These are phyloP conservation scores for Hirtodrosophila histrioides DNA, from an alignment of 2,888 invertebrate species.

Conservation along the genomic window DNA sequence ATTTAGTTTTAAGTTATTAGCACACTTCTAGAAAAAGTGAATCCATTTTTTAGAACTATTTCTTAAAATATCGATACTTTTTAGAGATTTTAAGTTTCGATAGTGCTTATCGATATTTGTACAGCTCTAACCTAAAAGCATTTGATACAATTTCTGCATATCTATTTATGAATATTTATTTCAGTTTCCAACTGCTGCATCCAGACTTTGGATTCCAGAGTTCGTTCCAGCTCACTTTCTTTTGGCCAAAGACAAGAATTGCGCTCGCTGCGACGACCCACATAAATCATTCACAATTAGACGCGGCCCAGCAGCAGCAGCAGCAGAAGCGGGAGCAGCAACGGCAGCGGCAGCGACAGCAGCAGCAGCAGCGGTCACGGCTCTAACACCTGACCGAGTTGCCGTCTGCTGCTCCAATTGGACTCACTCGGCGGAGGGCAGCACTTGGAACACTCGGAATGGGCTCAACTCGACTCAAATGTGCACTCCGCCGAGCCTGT, in stretches of 20 bases:
- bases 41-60: too few species aligned
- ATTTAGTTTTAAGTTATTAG: too few species aligned
- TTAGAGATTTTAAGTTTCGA: too few species aligned
- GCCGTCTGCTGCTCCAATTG: constrained; percentile 35
- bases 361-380: constrained; percentile 49
- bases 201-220: constrained; percentile 4
- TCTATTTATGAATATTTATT: constrained; percentile 5
- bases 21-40: too few species aligned
- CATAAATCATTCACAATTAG: constrained; percentile 78
- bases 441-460: constrained; percentile 2
- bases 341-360: not conserved
- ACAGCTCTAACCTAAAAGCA: constrained; percentile 6
- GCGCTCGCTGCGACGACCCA: constrained; percentile 66
- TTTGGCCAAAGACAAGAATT: constrained; percentile 50
- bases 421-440: constrained; percentile 24
- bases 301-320: constrained; percentile 59
- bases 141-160: constrained; percentile 17
- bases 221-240: constrained; percentile 59
- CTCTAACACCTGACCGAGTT: constrained; percentile 72
- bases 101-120: too few species aligned
- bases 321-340: constrained; percentile 10
- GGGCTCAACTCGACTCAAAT: constrained; percentile 1
- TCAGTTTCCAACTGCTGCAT: constrained; percentile 27
- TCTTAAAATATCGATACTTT: too few species aligned
- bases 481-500: not conserved